These are phyloP conservation scores for Halisarca cf. caerulea DNA, from an alignment of 37 sponge, comb jelly and placozoan genomes.

Conservation along the genomic window DNA sequence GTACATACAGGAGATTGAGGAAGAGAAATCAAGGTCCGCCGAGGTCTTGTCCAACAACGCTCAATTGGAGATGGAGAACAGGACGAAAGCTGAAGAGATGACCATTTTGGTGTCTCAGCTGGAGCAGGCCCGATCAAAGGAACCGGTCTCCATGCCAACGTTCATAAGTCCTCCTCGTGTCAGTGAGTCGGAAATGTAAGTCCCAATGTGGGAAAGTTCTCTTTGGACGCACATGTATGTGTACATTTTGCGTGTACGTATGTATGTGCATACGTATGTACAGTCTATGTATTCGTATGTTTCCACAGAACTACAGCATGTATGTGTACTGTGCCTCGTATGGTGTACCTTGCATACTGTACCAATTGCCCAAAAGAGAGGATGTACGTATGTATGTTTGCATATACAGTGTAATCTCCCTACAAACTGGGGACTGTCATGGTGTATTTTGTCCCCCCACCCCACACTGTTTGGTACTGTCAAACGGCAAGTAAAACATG, in stretches of 20 bases:
- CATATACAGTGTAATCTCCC: no score
- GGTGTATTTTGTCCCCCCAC: no score
- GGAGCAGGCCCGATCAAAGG: constrained; percentile 1
- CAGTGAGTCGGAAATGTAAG: constrained; percentile 71
- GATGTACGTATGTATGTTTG: no score
- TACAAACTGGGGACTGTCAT: no score
- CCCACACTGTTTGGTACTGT: no score
- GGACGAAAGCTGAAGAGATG: constrained; percentile 52
- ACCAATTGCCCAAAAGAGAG: no score
- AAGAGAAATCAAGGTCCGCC: constrained; percentile 59
- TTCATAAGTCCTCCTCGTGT: constrained; percentile 65
- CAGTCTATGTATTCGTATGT: no score
- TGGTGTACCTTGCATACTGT: no score
- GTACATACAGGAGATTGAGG: constrained; percentile 54
- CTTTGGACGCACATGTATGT: background rate
- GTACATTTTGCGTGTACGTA: background rate
- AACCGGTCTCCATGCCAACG: constrained; percentile 13
- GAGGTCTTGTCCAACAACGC: constrained; percentile 81
- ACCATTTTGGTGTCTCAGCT: constrained; percentile 32
- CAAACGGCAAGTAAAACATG: no score
- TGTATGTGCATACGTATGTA: background rate
- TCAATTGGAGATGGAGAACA: constrained; percentile 78
- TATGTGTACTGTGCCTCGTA: background rate
- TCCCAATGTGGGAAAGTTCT: no score
- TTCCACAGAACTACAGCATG: background rate